Conservation (phyloP, 2,888 invertebrate genomes). For the Laothoe populi region DNA sequence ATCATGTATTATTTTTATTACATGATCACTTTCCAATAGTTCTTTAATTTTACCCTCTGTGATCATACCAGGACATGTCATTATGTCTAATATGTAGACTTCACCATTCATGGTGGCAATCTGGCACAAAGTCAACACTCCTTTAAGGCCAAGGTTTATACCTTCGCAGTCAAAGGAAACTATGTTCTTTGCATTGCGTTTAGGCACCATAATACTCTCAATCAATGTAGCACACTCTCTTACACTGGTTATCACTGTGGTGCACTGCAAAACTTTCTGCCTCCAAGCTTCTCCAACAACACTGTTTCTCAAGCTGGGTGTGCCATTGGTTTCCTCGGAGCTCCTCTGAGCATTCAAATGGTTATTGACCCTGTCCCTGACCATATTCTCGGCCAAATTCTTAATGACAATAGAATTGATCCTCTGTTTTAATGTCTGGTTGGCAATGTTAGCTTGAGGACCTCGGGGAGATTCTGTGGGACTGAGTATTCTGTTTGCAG, state of each 20-base stretch:
- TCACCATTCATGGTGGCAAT: constrained; percentile 93
- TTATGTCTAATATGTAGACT: constrained; percentile 94
- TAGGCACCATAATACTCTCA: constrained; percentile 88
- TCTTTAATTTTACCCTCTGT: constrained; percentile 91
- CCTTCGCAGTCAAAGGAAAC: constrained; percentile 97
- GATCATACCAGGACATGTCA: constrained; percentile 92
- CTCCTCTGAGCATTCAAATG: constrained; percentile 72
- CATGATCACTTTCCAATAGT: constrained; percentile 91
- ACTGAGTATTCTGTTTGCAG: constrained; percentile 80
- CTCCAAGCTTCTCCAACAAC: constrained; percentile 91
- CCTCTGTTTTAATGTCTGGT: constrained; percentile 93
- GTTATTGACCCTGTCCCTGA: constrained; percentile 77
- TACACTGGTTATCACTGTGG: constrained; percentile 91
- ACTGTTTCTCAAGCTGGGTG: constrained; percentile 70
- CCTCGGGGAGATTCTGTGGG: constrained; percentile 79
- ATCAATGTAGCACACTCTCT: constrained; percentile 91
- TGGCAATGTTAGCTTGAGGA: constrained; percentile 82
- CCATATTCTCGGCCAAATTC: constrained; percentile 94
- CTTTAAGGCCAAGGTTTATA: constrained; percentile 95
- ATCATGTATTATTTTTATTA: constrained; percentile 96
- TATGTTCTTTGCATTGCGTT: constrained; percentile 83
- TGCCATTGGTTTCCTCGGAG: constrained; percentile 74
- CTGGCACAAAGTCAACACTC: constrained; percentile 94
- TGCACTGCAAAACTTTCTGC: constrained; percentile 91
- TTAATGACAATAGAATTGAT: constrained; percentile 95